Evolutionary conservation across 2,888 invertebrate species (phyloP), one percentile per base, ranked within the genome.

Genomic region (Proisotoma minuta): DNA sequence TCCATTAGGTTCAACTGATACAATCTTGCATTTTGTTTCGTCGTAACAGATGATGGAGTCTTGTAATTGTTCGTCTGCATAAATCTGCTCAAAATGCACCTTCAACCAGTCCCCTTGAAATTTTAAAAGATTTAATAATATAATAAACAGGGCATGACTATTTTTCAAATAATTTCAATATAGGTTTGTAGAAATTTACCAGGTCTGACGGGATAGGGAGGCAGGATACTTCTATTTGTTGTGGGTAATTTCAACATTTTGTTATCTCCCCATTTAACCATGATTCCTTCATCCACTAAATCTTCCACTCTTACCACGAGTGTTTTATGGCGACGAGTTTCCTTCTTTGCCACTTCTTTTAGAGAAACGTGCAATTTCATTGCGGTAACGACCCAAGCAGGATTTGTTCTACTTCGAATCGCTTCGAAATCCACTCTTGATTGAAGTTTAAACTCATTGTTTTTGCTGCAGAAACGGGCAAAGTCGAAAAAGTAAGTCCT

Each of bases 71-170:
- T 49, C 49, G n/a, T 20, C 22, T 8, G 3, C n/a, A 26, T 28
- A 28, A 3, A 26, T 5, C 18, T 52, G 63, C 18, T 69, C 63
- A 10, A 73, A 43, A 20, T 52, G 60, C 8, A 74, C 47, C 10
- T 61, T 50, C 26, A 74, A 57, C 68, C 69, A 74, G 48, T 74
- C 74, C n/a, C 73, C 74, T 71, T 57, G 3, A 56, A 29, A 27
- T n/a, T n/a, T n/a, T n/a, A n/a, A n/a, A n/a, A n/a, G n/a, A 8
- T n/a, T 15, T 22, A 51, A 34, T 12, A 59, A 27, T 20, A 26
- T 20, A 47, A 43, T 24, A 57, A 40, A 23, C 18, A n/a, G n/a
- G n/a, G n/a, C n/a, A n/a, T n/a, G n/a, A n/a, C n/a, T n/a, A n/a
- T n/a, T n/a, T n/a, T n/a, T n/a, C n/a, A 58, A 54, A 52, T 29